Base-by-base conservation (phyloP, 2,113 vertebrate genomes). In the Hyaena hyaena region DNA sequence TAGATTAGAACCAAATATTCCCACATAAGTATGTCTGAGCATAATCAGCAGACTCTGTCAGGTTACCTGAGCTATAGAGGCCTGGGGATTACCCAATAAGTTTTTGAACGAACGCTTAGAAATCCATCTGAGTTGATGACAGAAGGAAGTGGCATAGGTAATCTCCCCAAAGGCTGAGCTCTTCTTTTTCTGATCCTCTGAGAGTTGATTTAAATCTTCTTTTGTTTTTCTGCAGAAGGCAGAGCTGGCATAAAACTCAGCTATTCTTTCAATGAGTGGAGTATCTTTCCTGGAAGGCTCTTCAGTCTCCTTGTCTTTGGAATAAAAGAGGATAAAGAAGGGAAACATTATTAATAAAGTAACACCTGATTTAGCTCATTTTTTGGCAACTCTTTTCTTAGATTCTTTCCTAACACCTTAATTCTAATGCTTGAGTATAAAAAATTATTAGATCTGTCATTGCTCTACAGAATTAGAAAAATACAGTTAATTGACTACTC, bases 71-170 rank as follows among this genome's bases (percentile, higher is more conserved):
- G 99, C 99, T n/a, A 99, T 16, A 16, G 99, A 99, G 26, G 99
- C 99, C 98, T 99, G 99, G 5, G 99, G 99, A 93, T 99, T 99
- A 58, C 99, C 98, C 85, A 99, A 1, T 10, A 99, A 98, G 93
- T 99, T 99, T 96, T 98, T 99, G 93, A 99, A 99, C 0, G 99
- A 99, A 65, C 99, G 99, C 89, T 87, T 99, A 26, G 99, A 98
- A 93, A 99, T 99, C 99, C 99, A 99, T 87, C 96, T 99, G 98
- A 99, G 99, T 98, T 99, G 99, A 28, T 99, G 99, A 23, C 97
- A 81, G 98, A 99, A 99, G 66, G 99, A 95, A 1, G 99, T 99
- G 96, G 97, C 98, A 90, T 99, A 99, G 0, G 99, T 99, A 97
- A 99, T 98, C 93, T 99, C 98, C 53, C 95, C 98, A 92, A 98